phyloP scores from a whole-genome alignment of 2,113 vertebrate genomes.

The Aegithalos caudatus region DNA sequence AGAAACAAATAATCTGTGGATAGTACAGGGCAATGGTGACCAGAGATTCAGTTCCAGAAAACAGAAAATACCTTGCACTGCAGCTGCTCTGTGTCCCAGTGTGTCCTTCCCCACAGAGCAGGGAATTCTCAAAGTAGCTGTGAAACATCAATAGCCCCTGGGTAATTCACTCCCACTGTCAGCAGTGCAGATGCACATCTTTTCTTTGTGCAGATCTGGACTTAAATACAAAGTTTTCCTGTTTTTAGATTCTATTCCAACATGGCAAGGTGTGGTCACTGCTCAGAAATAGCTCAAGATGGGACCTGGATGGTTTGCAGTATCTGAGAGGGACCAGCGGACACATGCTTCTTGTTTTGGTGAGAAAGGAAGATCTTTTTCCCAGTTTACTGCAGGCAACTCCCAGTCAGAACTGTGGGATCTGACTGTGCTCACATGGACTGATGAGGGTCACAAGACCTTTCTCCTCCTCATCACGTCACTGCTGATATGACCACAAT shows the following conservation, averaged over 20 bases:
- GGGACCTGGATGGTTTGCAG: not conserved
- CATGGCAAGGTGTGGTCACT: not conserved
- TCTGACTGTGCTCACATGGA: not conserved
- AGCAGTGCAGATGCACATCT: not conserved
- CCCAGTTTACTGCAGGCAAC: not conserved
- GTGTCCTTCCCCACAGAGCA: not conserved
- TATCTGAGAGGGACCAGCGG: not conserved
- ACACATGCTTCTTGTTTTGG: accelerated
- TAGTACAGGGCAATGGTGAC: not conserved
- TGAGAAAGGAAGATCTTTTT: not conserved
- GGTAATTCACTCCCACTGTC: not conserved
- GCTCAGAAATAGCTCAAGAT: not conserved
- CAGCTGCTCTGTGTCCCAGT: not conserved
- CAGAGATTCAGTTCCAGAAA: not conserved
- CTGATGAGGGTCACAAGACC: not conserved
- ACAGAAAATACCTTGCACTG: not conserved
- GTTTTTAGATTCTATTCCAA: not conserved
- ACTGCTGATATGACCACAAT: not conserved
- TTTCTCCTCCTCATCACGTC: not conserved
- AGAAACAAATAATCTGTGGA: not conserved
- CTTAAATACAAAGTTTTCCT: not conserved
- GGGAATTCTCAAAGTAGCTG: not conserved
- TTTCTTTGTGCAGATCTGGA: not conserved
- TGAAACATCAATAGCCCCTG: not conserved
- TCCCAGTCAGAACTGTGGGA: not conserved